A percentile compares a stretch with the other conserved stretches of the same genome.
Conservation (phyloP, 2,797 vertebrate species). For the Liparis tanakae region DNA sequence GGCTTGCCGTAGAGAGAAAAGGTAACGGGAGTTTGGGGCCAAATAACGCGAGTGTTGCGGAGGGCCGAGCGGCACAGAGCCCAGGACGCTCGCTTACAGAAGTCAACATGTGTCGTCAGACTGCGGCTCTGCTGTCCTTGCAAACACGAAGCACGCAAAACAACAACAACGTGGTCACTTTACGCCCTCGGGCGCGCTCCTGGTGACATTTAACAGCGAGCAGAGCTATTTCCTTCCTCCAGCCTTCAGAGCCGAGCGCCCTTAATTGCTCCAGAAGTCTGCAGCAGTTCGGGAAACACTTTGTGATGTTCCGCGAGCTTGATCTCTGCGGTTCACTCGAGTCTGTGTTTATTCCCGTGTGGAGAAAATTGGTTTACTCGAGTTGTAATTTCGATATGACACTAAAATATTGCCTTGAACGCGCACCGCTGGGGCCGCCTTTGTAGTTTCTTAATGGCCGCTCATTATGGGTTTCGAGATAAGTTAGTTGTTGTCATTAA, state of each 20-base stretch:
- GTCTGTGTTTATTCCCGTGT: conserved; percentile 86
- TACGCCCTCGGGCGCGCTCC: conserved; percentile 80
- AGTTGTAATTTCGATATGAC: conserved; percentile 83
- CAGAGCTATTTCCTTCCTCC: conserved; percentile 92
- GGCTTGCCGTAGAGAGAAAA: too few relatives aligned
- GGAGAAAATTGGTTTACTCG: conserved; percentile 87
- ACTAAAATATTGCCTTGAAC: conserved; percentile 84
- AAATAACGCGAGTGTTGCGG: too few relatives aligned
- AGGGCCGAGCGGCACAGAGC: too few relatives aligned
- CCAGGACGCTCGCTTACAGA: too few relatives aligned
- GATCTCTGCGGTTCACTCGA: conserved; percentile 80
- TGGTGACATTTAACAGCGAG: conserved; percentile 90
- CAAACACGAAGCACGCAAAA: conserved; percentile 64
- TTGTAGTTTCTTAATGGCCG: conserved; percentile 83
- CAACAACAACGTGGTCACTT: conserved; percentile 82
- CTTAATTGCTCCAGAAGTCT: conserved; percentile 90
- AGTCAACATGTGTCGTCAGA: not conserved
- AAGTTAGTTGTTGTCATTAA: conserved; percentile 79
- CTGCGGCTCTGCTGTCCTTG: conserved; percentile 34
- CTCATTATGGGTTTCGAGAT: conserved; percentile 84
- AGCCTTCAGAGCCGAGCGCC: conserved; percentile 85
- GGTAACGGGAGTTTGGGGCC: too few relatives aligned
- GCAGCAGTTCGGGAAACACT: conserved; percentile 86
- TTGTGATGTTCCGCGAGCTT: conserved; percentile 86
- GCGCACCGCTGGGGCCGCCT: conserved; percentile 74